Percentiles rank a stretch among this genome's conserved stretches.
These are phyloP conservation scores for Lacanobia wlatinum DNA, from an alignment of 2,888 invertebrate genomes.

Conservation along the genomic window DNA sequence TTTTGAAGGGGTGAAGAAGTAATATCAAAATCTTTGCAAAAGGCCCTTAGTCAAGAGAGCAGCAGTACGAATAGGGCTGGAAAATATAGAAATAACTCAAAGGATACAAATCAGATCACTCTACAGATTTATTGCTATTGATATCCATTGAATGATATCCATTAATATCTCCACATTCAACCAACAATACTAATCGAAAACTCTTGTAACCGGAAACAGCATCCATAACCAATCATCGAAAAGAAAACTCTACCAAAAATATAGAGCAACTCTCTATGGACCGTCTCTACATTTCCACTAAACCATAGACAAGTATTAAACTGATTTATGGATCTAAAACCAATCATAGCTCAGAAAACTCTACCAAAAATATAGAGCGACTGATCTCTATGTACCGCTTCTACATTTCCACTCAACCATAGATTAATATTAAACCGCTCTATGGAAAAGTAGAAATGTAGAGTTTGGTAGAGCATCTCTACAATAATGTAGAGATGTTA, in stretches of 20 bases:
- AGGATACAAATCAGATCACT: not conserved
- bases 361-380: conserved; percentile 43
- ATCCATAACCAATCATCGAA: conserved; percentile 57
- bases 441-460: not conserved
- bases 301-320: not conserved
- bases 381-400: conserved; percentile 8
- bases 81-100: not conserved
- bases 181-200: conserved; percentile 62
- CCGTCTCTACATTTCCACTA: not conserved
- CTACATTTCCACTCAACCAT: conserved; percentile 1
- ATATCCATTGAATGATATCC: not conserved
- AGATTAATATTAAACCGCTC: not conserved
- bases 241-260: conserved; percentile 47
- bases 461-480: conserved; percentile 30
- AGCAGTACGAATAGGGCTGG: not conserved
- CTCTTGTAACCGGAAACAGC: conserved; percentile 63
- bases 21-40: no score
- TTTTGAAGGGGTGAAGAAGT: not conserved
- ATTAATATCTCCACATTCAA: not conserved
- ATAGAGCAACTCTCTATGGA: conserved; percentile 30
- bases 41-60: no score
- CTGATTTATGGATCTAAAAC: conserved; percentile 40
- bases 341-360: conserved; percentile 53
- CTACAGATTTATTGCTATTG: not conserved
- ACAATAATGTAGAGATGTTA: conserved; percentile 49